Base-by-base conservation (phyloP, 2,888 invertebrate species). In the Galeruca laticollis region DNA sequence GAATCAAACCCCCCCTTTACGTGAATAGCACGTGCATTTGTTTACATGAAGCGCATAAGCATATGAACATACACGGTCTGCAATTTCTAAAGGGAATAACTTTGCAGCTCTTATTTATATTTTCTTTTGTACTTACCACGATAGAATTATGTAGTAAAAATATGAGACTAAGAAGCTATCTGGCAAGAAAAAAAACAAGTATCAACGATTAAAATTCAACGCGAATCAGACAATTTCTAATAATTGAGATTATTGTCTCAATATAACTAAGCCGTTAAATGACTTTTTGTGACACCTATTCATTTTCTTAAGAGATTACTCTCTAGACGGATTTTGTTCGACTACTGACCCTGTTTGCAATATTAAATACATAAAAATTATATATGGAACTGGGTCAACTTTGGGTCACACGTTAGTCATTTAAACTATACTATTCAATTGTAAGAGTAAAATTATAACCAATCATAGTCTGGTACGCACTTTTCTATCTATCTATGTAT, bases 251-350 rank as follows among this genome's bases (percentile, higher is more conserved):
- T 31, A 56, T 33, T 52, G 10, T 15, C 33, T 33, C 15, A 15
- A 56, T 26, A n/a, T 56, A 56, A 26, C 33, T 31, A 4, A 20
- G 18, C n/a, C 3, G 20, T 8, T 52, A 18, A 52, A n/a, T 33
- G 33, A 31, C 33, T 56, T 56, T 56, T 33, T 33, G 56, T 56
- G 56, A 31, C 15, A 56, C 0, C 10, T 26, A 15, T 31, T 15
- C 8, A 56, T 31, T 52, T 26, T 52, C 26, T 52, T 52, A 26
- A 52, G 21, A 52, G 5, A 11, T 11, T 8, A 26, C 26, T 52
- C 26, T 56, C 15, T 35, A 68, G 56, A 68, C 68, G 68, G 68
- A 68, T 68, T 60, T 68, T 56, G 40, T 54, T 61, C 60, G 54
- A 56, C 33, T 4, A 56, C 15, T 68, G 68, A 68, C 68, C 68